Conservation (phyloP, 2,797 vertebrate species). For the Intellagama lesueurii region DNA sequence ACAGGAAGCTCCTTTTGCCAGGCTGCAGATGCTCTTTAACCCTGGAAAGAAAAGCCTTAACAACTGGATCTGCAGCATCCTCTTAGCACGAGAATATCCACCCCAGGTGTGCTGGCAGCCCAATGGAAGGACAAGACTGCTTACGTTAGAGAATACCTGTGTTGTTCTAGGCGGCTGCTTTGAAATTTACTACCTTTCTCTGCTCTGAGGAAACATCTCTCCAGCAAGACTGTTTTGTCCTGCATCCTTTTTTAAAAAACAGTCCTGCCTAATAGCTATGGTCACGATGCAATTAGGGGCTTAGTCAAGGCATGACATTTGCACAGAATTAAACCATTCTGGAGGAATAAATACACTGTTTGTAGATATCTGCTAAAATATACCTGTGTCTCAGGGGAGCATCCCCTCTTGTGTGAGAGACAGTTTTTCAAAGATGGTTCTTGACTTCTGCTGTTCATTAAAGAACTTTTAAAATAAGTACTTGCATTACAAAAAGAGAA, state of each 20-base stretch:
- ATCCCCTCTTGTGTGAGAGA: not conserved
- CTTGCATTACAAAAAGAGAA: not conserved
- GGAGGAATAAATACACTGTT: not conserved
- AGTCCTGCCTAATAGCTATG: not conserved
- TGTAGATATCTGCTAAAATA: not conserved
- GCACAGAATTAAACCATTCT: not conserved
- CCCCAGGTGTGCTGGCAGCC: rapidly evolving
- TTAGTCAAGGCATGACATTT: not conserved
- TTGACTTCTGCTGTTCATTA: not conserved
- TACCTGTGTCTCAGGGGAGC: not conserved
- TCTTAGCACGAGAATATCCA: rapidly evolving
- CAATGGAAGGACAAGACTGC: not conserved
- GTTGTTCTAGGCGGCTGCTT: not conserved
- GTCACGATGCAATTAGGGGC: no score
- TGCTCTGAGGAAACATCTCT: not conserved
- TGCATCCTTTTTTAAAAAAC: not conserved
- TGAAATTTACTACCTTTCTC: no score
- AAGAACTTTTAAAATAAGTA: not conserved
- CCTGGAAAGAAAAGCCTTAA: not conserved
- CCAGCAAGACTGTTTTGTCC: not conserved
- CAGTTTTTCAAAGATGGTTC: not conserved
- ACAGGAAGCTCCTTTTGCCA: constrained; percentile 49
- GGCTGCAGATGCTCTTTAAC: constrained; percentile 3
- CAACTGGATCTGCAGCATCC: not conserved
- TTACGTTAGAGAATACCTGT: not conserved